A percentile compares a stretch with the other conserved stretches of the same genome.
phyloP scores from a whole-genome alignment of 2,888 invertebrate genomes.

The Onchidella celtica region DNA sequence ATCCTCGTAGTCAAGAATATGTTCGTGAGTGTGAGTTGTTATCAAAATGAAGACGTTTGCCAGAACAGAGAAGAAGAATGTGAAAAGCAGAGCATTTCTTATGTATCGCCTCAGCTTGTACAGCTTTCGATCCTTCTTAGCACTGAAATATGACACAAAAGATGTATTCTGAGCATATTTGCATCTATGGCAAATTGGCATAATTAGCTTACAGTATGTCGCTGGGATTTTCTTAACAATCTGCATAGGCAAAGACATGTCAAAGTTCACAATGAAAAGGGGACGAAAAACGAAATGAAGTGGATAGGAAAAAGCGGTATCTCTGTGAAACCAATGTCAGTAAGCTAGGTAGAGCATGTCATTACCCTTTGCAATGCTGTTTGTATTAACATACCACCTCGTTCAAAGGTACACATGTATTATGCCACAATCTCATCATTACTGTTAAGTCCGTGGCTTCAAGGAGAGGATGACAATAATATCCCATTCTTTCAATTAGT shows the following conservation, averaged over 20 bases:
- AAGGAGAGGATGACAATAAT: too few species aligned
- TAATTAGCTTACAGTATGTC: background rate
- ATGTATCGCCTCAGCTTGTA: background rate
- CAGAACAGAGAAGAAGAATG: conserved; percentile 12
- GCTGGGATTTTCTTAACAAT: background rate
- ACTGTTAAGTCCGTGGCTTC: too few species aligned
- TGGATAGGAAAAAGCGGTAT: background rate
- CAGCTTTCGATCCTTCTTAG: background rate
- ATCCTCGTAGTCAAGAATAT: background rate
- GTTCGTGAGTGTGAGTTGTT: background rate
- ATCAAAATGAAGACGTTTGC: conserved; percentile 6
- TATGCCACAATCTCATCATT: too few species aligned
- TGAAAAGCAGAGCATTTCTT: background rate
- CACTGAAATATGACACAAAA: background rate
- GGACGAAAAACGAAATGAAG: background rate
- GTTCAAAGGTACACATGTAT: too few species aligned
- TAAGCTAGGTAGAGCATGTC: too few species aligned
- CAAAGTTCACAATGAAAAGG: background rate
- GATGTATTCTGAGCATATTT: background rate
- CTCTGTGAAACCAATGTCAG: too few species aligned
- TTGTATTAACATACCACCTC: too few species aligned
- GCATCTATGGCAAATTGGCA: too few species aligned
- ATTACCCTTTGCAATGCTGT: too few species aligned
- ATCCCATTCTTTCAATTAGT: too few species aligned
- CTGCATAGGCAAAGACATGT: background rate